phyloP scores from a whole-genome alignment of 1,140 invertebrate species.

The Zaprionus ornatus region DNA sequence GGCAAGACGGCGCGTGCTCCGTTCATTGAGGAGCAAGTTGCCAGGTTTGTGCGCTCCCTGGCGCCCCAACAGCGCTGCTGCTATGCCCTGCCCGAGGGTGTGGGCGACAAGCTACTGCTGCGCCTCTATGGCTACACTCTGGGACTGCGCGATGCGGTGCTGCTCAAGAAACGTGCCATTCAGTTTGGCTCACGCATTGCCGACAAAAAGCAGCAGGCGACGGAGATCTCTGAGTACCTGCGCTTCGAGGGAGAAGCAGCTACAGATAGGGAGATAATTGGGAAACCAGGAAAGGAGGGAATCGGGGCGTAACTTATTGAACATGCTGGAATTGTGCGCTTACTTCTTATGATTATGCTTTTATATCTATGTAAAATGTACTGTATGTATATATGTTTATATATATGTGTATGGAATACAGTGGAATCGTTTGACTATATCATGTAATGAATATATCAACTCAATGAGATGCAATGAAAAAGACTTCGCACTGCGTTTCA shows the following conservation, averaged over 20 bases:
- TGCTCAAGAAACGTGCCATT: slow-evolving; percentile 95
- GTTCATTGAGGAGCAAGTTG: slow-evolving; percentile 96
- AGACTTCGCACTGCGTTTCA: background rate
- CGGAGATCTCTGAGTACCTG: slow-evolving; percentile 87
- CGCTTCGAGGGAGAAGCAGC: background rate
- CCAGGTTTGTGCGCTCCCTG: slow-evolving; percentile 89
- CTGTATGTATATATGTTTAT: no score
- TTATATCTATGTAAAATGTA: no score
- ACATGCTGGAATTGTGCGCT: no score
- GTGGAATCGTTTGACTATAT: no score
- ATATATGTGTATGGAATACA: no score
- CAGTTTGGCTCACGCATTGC: slow-evolving; percentile 99
- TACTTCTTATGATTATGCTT: no score
- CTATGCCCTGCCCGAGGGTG: slow-evolving; percentile 87
- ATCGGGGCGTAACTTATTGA: no score
- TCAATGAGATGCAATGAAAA: no score
- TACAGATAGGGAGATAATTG: background rate
- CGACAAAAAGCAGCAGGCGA: slow-evolving; percentile 95
- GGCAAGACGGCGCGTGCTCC: slow-evolving; percentile 93
- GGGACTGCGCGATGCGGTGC: slow-evolving; percentile 88
- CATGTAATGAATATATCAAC: no score
- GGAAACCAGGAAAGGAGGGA: background rate
- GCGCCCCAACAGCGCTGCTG: slow-evolving; percentile 91
- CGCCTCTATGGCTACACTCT: slow-evolving; percentile 90
- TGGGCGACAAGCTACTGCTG: slow-evolving; percentile 97